Base-by-base conservation (phyloP, 2,797 vertebrate genomes). In the Botia almorhae region DNA sequence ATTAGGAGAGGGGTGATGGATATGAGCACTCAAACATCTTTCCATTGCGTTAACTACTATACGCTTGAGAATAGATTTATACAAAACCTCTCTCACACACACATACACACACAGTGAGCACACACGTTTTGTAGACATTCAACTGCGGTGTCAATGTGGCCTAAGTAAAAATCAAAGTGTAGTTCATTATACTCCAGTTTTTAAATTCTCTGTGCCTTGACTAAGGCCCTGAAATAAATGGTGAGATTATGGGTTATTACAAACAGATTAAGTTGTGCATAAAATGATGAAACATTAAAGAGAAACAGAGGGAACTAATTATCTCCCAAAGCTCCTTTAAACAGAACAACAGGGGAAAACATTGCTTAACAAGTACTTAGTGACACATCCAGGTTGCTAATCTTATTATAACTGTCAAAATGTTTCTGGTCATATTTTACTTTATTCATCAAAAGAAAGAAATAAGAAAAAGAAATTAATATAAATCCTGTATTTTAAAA, bases 311-410 rank as follows among this genome's bases (percentile, higher is more conserved):
- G 56, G 61, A 11, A 68, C 43, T 60, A 69, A 76, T 61, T 50
- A 17, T 23, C 51, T 83, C 71, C 76, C 11, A 39, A 72, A 50
- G 65, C 29, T 72, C 13, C 81, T 58, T 65, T 69, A 77, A 81
- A 78, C 46, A 26, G 61, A 76, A 55, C 46, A 3, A 36, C 23
- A 77, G 55, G 68, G 21, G 36, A 74, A 77, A 68, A 71, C 36
- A 53, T 67, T 23, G 50, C 16, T 56, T 5, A 21, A 12, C 58
- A 39, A 74, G 56, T 60, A 65, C 17, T 71, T 63, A 33, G 14
- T 36, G 29, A 36, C 16, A n/a, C 51, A 70, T n/a, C 51, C 5
- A 50, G 2, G 16, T 4, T 0, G 2, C 19, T 19, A 12, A 39
- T 39, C 7, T 10, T 19, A 39, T 39, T n/a, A 39, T 39, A 19